Evolutionary conservation across 2,888 invertebrate species (phyloP), one percentile per base, ranked within the genome.

Genomic region (Microctonus hyperodae): DNA sequence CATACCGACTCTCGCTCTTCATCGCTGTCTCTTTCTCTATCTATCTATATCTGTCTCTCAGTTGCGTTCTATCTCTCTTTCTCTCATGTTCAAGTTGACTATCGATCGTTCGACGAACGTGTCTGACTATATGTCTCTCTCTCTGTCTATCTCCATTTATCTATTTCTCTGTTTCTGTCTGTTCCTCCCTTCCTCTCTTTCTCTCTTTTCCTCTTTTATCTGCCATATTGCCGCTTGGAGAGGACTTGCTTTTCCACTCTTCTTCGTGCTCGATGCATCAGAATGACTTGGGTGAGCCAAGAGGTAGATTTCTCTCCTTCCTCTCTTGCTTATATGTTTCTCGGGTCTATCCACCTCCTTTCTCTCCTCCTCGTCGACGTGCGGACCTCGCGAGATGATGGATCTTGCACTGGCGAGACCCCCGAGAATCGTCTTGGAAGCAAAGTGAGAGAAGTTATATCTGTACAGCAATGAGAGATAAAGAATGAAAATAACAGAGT

Each of bases 1-100:
- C 44, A 62, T 62, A 62, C 62, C 62, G 65, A 65, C 65, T 64
- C 61, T 58, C 67, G 63, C 63, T 58, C 68, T 64, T 60, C 48
- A 16, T 59, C 40, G 25, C 22, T 22, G 35, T 60, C 60, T 55
- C 48, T 25, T 28, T 31, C 28, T 40, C 7, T 37, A 25, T 40
- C 48, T 55, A 40, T 23, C 16, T 40, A 13, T 59, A n/a, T 44
- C 59, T 62, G 35, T 59, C 50, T 25, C 57, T 23, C 48, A 13
- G n/a, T n/a, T n/a, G n/a, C 59, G 4, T 9, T 20, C n/a, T 44
- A 20, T 40, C 22, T 25, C 55, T 61, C 28, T 25, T 13, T 25
- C 40, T 44, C 20, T 44, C 59, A 44, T 16, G 16, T 44, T 44
- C 16, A 16, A 58, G 57, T 37, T 40, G 33, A 11, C 55, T 55